These are phyloP conservation scores for Adelphocoris suturalis DNA, from an alignment of 2,888 invertebrate genomes.

Conservation along the genomic window DNA sequence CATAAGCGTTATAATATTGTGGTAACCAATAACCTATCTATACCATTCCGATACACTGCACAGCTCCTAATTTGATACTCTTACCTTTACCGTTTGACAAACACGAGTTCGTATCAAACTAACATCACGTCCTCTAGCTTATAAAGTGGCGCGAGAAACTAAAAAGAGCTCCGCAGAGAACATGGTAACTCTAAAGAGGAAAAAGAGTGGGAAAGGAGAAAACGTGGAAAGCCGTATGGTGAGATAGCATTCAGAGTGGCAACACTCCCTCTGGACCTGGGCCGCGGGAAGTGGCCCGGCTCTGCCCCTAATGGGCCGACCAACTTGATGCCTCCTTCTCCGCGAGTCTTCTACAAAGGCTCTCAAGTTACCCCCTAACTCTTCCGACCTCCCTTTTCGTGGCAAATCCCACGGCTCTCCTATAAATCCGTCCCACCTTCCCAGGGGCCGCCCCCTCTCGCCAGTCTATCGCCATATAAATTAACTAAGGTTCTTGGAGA, in stretches of 20 bases:
- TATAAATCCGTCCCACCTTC: slow-evolving; percentile 61
- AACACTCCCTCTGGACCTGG: slow-evolving; percentile 40
- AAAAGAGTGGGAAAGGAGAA: not conserved
- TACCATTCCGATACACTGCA: no score
- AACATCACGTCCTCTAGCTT: no score
- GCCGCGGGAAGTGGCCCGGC: not conserved
- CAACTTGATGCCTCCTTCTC: slow-evolving; percentile 46
- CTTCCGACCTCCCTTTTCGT: slow-evolving; percentile 47
- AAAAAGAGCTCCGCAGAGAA: no score
- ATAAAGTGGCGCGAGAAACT: no score
- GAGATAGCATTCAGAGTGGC: slow-evolving; percentile 42
- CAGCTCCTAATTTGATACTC: no score
- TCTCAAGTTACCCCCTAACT: slow-evolving; percentile 58
- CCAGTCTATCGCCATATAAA: slow-evolving; percentile 42
- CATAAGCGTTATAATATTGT: no score
- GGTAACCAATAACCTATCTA: no score
- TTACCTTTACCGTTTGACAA: no score
- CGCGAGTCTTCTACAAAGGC: slow-evolving; percentile 41
- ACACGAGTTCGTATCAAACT: no score
- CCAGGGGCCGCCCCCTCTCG: slow-evolving; percentile 28
- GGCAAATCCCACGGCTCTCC: slow-evolving; percentile 65
- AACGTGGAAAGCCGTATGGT: slow-evolving; percentile 23
- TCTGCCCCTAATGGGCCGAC: slow-evolving; percentile 54
- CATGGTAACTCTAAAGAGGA: no score
- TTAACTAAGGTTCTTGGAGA: slow-evolving; percentile 33